Percentiles rank a stretch among this genome's conserved stretches.
These are phyloP conservation scores for Rissa tridactyla DNA, from an alignment of 2,113 vertebrate species.

Conservation along the genomic window DNA sequence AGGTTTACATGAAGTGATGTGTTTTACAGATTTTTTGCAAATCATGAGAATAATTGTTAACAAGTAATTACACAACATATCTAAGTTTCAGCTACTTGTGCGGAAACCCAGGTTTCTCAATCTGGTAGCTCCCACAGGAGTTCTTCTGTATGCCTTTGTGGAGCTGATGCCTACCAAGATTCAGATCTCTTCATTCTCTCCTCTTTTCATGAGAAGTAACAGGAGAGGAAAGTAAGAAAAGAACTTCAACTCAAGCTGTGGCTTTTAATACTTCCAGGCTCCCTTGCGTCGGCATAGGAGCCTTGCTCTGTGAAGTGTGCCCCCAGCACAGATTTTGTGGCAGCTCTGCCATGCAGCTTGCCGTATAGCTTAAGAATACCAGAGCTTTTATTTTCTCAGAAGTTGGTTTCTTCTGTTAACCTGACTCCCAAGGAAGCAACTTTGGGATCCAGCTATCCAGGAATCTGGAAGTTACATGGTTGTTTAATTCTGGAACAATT, in stretches of 20 bases:
- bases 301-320: background rate
- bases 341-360: background rate
- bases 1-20: background rate
- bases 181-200: background rate
- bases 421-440: background rate
- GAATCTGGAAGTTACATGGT: background rate
- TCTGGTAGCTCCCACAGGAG: background rate
- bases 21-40: background rate
- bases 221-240: background rate
- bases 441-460: background rate
- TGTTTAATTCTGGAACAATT: background rate
- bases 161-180: background rate
- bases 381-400: background rate
- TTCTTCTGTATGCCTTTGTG: background rate
- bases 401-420: background rate
- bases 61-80: background rate
- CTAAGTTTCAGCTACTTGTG: background rate
- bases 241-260: background rate
- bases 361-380: background rate
- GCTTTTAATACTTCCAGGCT: background rate
- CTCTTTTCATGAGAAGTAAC: background rate
- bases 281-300: accelerated
- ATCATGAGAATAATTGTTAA: background rate
- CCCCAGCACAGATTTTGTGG: background rate
- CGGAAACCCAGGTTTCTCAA: background rate